These are phyloP conservation scores for Notolabrus celidotus DNA, from an alignment of 2,797 vertebrate genomes.

Conservation along the genomic window DNA sequence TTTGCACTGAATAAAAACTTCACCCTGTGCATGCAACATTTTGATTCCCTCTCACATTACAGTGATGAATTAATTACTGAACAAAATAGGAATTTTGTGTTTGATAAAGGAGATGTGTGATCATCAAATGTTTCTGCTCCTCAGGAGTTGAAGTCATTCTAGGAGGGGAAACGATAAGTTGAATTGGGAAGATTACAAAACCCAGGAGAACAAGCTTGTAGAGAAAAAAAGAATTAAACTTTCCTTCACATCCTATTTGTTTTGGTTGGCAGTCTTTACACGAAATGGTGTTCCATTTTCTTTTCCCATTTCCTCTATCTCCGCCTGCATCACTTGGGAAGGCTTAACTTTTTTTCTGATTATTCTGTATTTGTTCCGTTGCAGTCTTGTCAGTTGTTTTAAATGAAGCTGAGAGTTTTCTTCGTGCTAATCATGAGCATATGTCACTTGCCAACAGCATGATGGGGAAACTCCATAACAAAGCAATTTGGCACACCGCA, in stretches of 20 bases:
- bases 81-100: neutral
- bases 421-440: conserved; percentile 55
- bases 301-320: conserved; percentile 37
- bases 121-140: neutral
- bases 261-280: conserved; percentile 17
- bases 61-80: conserved; percentile 10
- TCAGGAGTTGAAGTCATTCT: neutral
- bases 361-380: conserved; percentile 29
- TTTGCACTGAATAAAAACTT: conserved; percentile 43
- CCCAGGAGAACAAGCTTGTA: conserved; percentile 1
- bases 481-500: conserved; percentile 52
- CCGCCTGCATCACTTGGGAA: conserved; percentile 8
- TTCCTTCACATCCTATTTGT: conserved; percentile 31
- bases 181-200: conserved; percentile 12
- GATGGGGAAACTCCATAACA: conserved; percentile 36
- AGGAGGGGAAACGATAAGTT: neutral
- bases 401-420: conserved; percentile 43
- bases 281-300: conserved; percentile 27
- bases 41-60: neutral
- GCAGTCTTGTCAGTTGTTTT: conserved; percentile 34
- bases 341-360: conserved; percentile 32
- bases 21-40: neutral
- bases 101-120: neutral
- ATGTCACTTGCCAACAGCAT: conserved; percentile 47
- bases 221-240: conserved; percentile 9